Evolutionary conservation across 2,888 invertebrate genomes (phyloP).

Genomic region (Nemotelus nigrinus): DNA sequence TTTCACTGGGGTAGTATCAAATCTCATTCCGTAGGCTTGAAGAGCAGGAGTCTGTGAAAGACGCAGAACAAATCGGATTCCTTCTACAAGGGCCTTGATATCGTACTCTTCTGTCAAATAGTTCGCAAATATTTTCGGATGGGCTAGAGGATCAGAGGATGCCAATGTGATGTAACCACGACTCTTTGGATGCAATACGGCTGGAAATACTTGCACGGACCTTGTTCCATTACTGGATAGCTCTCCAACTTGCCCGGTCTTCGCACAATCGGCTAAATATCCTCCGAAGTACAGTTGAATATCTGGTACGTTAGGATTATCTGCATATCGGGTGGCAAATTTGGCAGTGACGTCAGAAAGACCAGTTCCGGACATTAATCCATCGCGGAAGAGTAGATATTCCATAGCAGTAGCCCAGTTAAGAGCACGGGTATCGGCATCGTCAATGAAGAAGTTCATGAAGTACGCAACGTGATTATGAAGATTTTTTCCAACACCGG

Average conservation of each 20-base stretch:
- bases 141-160: conserved; percentile 80
- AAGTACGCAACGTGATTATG: conserved; percentile 88
- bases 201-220: conserved; percentile 79
- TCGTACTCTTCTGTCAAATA: conserved; percentile 72
- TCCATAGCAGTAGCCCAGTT: conserved; percentile 95
- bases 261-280: conserved; percentile 85
- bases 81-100: conserved; percentile 81
- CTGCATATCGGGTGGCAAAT: conserved; percentile 81
- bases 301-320: conserved; percentile 81
- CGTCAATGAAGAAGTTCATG: conserved; percentile 81
- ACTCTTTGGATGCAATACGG: conserved; percentile 86
- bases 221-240: conserved; percentile 75
- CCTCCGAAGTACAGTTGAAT: conserved; percentile 88
- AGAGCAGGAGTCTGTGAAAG: conserved; percentile 76
- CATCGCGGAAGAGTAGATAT: conserved; percentile 86
- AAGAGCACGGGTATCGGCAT: conserved; percentile 84
- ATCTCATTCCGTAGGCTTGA: conserved; percentile 75
- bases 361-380: conserved; percentile 90
- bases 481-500: conserved; percentile 84
- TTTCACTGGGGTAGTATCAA: conserved; percentile 77
- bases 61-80: conserved; percentile 80
- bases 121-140: conserved; percentile 87
- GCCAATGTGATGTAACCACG: conserved; percentile 80
- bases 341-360: conserved; percentile 88
- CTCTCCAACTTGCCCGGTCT: conserved; percentile 87